Conservation (phyloP, 92 coral and sea anemone species). For the Heteractis magnifica region DNA sequence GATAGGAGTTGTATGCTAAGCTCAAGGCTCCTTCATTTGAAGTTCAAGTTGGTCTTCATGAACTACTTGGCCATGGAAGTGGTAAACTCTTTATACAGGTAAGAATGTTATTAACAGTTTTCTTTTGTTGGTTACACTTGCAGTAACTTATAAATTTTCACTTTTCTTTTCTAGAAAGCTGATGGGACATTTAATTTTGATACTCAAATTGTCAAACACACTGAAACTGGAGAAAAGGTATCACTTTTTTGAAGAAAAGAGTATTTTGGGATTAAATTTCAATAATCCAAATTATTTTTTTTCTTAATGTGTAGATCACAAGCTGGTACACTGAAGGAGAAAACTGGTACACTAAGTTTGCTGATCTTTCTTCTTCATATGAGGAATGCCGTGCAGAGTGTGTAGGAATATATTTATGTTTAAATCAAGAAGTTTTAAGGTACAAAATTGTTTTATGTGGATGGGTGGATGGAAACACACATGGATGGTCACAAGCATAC, state of each 20-base stretch:
- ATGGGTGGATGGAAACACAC: no score
- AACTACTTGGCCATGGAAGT: slow-evolving; percentile 96
- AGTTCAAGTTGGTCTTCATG: slow-evolving; percentile 98
- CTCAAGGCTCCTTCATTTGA: slow-evolving; percentile 93
- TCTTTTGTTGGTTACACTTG: not conserved
- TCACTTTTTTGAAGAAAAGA: not conserved
- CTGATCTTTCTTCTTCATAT: slow-evolving; percentile 84
- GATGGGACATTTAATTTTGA: slow-evolving; percentile 90
- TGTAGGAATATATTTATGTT: slow-evolving; percentile 90
- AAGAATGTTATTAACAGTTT: not conserved
- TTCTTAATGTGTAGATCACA: slow-evolving; percentile 41
- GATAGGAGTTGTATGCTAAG: slow-evolving; percentile 70
- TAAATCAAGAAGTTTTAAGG: slow-evolving; percentile 74
- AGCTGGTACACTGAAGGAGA: slow-evolving; percentile 98
- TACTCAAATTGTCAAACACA: slow-evolving; percentile 63
- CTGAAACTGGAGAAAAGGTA: slow-evolving; percentile 90
- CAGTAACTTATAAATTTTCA: not conserved
- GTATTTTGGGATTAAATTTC: not conserved
- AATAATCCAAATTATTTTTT: not conserved
- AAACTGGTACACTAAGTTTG: slow-evolving; percentile 89
- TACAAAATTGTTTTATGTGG: slow-evolving; percentile 5
- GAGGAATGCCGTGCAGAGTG: slow-evolving; percentile 99
- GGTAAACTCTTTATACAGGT: slow-evolving; percentile 94
- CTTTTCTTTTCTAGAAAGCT: slow-evolving; percentile 46
- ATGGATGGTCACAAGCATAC: not conserved